Percentiles rank a stretch among this genome's conserved stretches.
Conservation (phyloP, 2,888 invertebrate genomes). For the Acrocera orbiculus region DNA sequence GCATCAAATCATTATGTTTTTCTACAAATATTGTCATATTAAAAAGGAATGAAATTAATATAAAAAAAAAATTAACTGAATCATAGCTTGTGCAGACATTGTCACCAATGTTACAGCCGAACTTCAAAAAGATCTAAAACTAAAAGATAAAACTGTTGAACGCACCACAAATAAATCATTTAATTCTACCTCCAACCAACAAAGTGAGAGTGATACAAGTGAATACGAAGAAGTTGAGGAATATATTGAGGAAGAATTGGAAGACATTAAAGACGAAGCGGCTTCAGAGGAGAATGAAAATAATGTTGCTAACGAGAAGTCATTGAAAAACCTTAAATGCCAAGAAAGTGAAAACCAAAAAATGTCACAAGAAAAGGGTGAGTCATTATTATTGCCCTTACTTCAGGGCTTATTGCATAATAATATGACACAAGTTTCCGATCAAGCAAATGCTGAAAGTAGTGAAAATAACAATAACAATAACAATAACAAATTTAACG, state of each 20-base stretch:
- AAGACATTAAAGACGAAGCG: neutral
- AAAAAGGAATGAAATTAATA: constrained; percentile 47
- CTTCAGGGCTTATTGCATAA: constrained; percentile 45
- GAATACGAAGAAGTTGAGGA: constrained; percentile 25
- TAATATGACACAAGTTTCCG: constrained; percentile 16
- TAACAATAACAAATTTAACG: constrained; percentile 12
- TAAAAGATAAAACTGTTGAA: too few relatives aligned
- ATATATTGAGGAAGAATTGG: neutral
- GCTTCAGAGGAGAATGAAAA: neutral
- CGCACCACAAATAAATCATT: too few relatives aligned
- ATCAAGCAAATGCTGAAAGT: constrained; percentile 4
- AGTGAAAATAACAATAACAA: constrained; percentile 12
- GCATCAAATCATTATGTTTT: too few relatives aligned
- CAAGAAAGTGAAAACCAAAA: constrained; percentile 12
- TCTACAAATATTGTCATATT: constrained; percentile 74
- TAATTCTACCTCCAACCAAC: too few relatives aligned
- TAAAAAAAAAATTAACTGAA: neutral
- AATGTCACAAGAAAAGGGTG: constrained; percentile 40
- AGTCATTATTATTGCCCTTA: constrained; percentile 53
- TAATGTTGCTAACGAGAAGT: neutral
- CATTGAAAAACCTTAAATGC: neutral
- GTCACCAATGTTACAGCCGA: constrained; percentile 34
- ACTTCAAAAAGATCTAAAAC: constrained; percentile 10
- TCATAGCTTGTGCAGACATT: constrained; percentile 5
- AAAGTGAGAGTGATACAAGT: constrained; percentile 17